Base-by-base conservation (phyloP, 1,140 invertebrate species). In the Eriocheir sinensis region DNA sequence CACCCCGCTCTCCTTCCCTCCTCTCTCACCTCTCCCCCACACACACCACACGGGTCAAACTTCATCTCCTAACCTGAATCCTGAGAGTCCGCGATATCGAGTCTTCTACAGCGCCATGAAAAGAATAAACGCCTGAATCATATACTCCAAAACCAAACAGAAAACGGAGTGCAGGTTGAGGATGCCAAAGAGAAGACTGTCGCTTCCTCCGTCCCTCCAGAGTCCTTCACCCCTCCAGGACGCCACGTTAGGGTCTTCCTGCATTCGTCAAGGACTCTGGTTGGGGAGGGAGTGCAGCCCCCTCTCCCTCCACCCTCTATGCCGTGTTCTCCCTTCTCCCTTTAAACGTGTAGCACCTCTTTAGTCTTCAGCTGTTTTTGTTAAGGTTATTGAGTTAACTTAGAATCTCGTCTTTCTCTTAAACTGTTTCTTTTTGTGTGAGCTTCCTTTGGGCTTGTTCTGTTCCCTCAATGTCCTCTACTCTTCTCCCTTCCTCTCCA, bases 221-320 rank as follows among this genome's bases (percentile, higher is more conserved):
- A 38, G 79, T 93, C 91, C 91, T 93, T 60, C 79, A 92, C 79
- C 79, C 91, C 91, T 92, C 79, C 91, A 85, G 80, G 88, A 72
- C 21, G 4, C n/a, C 15, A 48, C 4, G 12, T 34, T 1, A 34
- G 60, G 60, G 15, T 17, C 36, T 6, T 72, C 91, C 44, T 93
- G 91, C 80, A 86, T 86, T 93, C 91, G 91, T 92, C 91, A 83
- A 92, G 91, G 91, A 60, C 79, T 38, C n/a, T 27, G n/a, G 91
- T 44, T 15, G 80, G 79, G 38, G 40, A 44, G 32, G 40, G 88
- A n/a, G 21, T 4, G 9, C 60, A 53, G 41, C 89, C 27, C 41
- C 40, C 1, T 36, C 38, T 30, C 1, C 88, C 38, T 32, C 41
- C 38, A 89, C 88, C 40, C 41, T n/a, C 38, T 38, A 32, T 15